phyloP scores from a whole-genome alignment of 2,797 vertebrate species.

The Eospalax fontanierii region DNA sequence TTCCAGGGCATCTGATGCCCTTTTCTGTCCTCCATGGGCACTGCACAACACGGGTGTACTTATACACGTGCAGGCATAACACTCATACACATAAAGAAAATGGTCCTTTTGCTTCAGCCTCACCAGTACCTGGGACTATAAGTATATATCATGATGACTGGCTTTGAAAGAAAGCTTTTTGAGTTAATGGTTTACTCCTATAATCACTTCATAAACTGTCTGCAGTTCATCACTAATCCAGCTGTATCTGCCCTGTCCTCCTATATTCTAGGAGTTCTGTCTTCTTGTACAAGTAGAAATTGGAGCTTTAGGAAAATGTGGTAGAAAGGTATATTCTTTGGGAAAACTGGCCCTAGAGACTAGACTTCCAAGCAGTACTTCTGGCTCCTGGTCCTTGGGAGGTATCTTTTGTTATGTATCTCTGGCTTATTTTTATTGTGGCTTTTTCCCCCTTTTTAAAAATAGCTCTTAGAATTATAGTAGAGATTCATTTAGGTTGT shows the following conservation, averaged over 20 bases:
- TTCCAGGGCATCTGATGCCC: too few relatives aligned
- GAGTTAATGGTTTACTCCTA: conserved; percentile 6
- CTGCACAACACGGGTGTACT: too few relatives aligned
- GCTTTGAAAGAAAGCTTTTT: conserved; percentile 6
- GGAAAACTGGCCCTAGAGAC: neutral
- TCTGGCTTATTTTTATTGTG: neutral
- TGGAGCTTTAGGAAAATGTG: conserved; percentile 14
- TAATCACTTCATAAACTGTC: neutral
- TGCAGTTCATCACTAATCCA: neutral
- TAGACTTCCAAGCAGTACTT: conserved; percentile 32
- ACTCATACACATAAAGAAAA: too few relatives aligned
- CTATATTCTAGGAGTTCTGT: neutral
- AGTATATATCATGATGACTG: too few relatives aligned
- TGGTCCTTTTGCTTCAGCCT: neutral
- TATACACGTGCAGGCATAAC: too few relatives aligned
- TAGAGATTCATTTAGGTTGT: conserved; percentile 28
- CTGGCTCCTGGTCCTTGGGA: neutral
- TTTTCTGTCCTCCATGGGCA: too few relatives aligned
- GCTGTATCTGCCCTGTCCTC: neutral
- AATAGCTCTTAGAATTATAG: conserved; percentile 53
- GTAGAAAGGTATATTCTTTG: conserved; percentile 37
- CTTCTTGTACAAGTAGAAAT: neutral
- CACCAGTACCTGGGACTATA: neutral
- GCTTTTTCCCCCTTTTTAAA: conserved; percentile 8
- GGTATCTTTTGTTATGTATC: too few relatives aligned